A percentile compares a stretch with the other conserved stretches of the same genome.
Evolutionary conservation across 2,888 invertebrate species (phyloP).

Genomic region (Frankliniella fusca): DNA sequence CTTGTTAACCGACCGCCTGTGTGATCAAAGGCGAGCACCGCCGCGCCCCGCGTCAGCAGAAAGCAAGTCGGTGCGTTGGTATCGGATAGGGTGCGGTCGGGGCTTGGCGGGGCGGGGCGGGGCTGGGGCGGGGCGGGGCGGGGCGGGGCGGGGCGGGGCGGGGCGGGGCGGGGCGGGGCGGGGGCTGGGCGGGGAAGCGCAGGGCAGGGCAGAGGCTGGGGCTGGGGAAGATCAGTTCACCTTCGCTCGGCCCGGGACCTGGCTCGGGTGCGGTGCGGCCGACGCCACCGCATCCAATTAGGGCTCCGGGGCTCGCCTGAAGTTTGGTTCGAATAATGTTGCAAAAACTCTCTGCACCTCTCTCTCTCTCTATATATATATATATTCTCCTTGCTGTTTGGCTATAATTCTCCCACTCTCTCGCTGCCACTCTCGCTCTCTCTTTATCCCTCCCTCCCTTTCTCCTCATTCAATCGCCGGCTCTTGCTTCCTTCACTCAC

Average conservation of each 20-base stretch:
- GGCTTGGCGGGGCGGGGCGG: neutral
- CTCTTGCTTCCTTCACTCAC: neutral
- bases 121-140: neutral
- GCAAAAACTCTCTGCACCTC: too few species aligned
- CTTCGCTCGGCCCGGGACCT: too few species aligned
- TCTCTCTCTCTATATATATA: too few species aligned
- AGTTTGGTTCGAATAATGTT: too few species aligned
- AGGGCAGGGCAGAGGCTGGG: neutral
- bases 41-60: neutral
- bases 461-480: too few species aligned
- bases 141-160: neutral
- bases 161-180: neutral
- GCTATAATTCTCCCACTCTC: too few species aligned
- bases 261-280: too few species aligned
- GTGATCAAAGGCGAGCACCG: slow-evolving; percentile 14
- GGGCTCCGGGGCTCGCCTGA: too few species aligned
- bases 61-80: neutral
- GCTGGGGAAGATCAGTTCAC: neutral
- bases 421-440: too few species aligned
- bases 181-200: neutral
- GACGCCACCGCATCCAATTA: too few species aligned
- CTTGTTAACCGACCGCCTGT: slow-evolving; percentile 9
- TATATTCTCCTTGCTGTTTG: too few species aligned
- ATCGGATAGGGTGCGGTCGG: neutral
- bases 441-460: too few species aligned